Evolutionary conservation across 2,888 invertebrate genomes (phyloP), one percentile per base, ranked within the genome.

Genomic region (Copidosoma aretas): DNA sequence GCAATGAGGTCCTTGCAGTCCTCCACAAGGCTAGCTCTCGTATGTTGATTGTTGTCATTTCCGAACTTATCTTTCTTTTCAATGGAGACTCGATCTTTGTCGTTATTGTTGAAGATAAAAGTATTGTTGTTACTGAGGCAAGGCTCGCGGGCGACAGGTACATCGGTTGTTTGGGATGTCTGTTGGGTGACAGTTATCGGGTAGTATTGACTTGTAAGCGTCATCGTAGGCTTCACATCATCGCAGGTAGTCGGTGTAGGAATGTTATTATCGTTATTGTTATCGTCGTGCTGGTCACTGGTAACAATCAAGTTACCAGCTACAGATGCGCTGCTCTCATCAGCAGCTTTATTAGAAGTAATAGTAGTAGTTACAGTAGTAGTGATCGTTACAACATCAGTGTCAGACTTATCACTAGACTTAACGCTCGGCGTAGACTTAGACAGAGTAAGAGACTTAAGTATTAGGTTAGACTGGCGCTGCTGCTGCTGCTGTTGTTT

Each of bases 171-270:
- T 82, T 81, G 80, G 81, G 82, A 82, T 81, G 82, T 80, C 32
- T 32, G 32, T 32, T 32, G 32, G 80, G 81, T 77, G 19, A 39
- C 41, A 12, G 12, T 46, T 14, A 14, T 46, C 43, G 43, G 71
- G 78, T 80, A 79, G 82, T 46, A 81, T 83, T 81, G 82, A 81
- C 81, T 76, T 79, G 74, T 83, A 83, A 83, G 83, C 83, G 83
- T 83, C 83, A 83, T 83, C 82, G 80, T 83, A 83, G 83, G 83
- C 82, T 83, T 81, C 3, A 32, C 32, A 43, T 41, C 58, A 15
- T 15, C 21, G 82, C 82, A 82, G 82, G 82, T 82, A 83, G 80
- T 83, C 81, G 78, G 76, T 80, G 77, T 83, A 83, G 83, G 83
- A 83, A 83, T 83, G 83, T 83, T 80, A 46, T 46, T 46, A 46